Percentiles rank a stretch among this genome's conserved stretches.
These are phyloP conservation scores for Hoplostethus mediterraneus DNA, from an alignment of 2,797 vertebrate genomes.

Conservation along the genomic window DNA sequence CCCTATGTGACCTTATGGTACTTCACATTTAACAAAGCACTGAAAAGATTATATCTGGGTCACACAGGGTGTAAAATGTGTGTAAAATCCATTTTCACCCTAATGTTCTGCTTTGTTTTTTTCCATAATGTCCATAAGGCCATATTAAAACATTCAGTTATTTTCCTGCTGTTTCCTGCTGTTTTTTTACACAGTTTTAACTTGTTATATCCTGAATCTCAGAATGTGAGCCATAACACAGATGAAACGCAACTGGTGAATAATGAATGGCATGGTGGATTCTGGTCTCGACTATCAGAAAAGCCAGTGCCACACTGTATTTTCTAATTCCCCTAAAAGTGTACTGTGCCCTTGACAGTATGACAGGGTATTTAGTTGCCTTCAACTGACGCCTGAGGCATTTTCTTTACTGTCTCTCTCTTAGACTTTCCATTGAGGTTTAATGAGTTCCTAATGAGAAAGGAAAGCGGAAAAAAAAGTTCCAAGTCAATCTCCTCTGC, in stretches of 20 bases:
- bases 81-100: background rate
- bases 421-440: conserved; percentile 67
- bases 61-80: background rate
- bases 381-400: conserved; percentile 43
- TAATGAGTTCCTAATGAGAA: conserved; percentile 76
- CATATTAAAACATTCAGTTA: conserved; percentile 15
- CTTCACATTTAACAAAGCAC: background rate
- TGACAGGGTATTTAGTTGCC: conserved; percentile 60
- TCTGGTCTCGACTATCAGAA: conserved; percentile 26
- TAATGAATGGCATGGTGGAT: conserved; percentile 56
- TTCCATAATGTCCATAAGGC: background rate
- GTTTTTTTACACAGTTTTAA: conserved; percentile 31
- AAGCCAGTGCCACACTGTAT: conserved; percentile 19
- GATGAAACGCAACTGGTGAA: conserved; percentile 61
- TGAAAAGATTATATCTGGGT: background rate
- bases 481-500: conserved; percentile 58
- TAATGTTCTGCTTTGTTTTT: background rate
- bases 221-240: conserved; percentile 30
- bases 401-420: conserved; percentile 11
- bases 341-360: conserved; percentile 56
- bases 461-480: conserved; percentile 45
- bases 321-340: conserved; percentile 47
- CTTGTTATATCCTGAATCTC: conserved; percentile 12
- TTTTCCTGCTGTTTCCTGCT: conserved; percentile 26
- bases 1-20: background rate